Evolutionary conservation across 1,140 invertebrate genomes (phyloP).

Genomic region (Anadara kagoshimensis): DNA sequence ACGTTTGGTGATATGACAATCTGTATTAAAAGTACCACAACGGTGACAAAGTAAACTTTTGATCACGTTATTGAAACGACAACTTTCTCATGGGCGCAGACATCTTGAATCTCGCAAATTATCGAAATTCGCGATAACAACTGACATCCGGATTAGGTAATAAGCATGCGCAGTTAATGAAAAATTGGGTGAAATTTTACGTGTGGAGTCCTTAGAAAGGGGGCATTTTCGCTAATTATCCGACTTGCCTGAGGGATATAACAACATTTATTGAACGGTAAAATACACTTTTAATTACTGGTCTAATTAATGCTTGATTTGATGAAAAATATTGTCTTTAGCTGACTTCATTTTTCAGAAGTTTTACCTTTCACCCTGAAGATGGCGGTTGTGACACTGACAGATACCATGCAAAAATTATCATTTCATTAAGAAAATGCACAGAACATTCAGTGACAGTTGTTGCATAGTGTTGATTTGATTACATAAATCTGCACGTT

Average conservation of each 20-base stretch:
- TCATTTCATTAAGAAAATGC: constrained; percentile 16
- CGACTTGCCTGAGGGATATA: neutral
- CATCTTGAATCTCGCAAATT: constrained; percentile 20
- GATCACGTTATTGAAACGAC: constrained; percentile 6
- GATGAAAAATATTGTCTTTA: no score
- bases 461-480: no score
- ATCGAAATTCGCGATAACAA: neutral
- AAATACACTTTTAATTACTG: neutral
- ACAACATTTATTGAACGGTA: constrained; percentile 13
- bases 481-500: no score
- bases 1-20: no score
- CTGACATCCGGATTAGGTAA: constrained; percentile 21
- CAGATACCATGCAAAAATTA: constrained; percentile 27
- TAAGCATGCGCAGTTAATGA: constrained; percentile 34
- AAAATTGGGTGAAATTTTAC: constrained; percentile 26
- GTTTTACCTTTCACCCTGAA: neutral
- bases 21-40: no score
- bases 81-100: constrained; percentile 15
- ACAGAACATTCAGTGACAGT: no score
- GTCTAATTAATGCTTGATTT: no score
- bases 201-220: constrained; percentile 40
- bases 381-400: constrained; percentile 26
- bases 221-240: constrained; percentile 16
- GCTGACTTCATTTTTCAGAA: neutral
- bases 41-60: neutral